A percentile compares a stretch with the other conserved stretches of the same genome.
These are phyloP conservation scores for Microcaecilia unicolor DNA, from an alignment of 2,797 vertebrate genomes.

Conservation along the genomic window DNA sequence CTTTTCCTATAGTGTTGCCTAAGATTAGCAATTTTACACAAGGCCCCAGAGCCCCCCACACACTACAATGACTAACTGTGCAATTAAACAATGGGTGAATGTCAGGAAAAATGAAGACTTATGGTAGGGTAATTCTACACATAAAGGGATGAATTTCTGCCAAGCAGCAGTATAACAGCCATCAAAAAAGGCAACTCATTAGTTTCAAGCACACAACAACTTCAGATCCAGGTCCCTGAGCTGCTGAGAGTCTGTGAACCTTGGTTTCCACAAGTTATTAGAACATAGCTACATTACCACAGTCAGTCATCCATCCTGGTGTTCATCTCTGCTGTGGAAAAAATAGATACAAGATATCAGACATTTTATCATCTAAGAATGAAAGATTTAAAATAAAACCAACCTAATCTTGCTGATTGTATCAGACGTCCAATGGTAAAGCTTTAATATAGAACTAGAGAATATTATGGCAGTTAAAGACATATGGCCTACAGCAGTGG, in stretches of 20 bases:
- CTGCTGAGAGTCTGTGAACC: background rate
- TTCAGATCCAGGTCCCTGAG: background rate
- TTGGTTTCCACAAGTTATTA: background rate
- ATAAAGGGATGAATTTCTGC: background rate
- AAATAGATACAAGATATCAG: too few relatives aligned
- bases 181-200: background rate
- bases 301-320: background rate
- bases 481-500: too few relatives aligned
- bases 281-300: background rate
- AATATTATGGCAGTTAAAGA: too few relatives aligned
- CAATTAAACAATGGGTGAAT: background rate
- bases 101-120: accelerated
- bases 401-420: too few relatives aligned
- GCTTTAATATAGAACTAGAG: background rate
- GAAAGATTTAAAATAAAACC: too few relatives aligned
- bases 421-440: too few relatives aligned
- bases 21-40: too few relatives aligned
- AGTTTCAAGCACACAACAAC: background rate
- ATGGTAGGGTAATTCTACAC: background rate
- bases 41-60: background rate
- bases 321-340: background rate
- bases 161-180: background rate
- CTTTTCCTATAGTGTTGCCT: too few relatives aligned
- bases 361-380: too few relatives aligned
- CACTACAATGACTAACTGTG: background rate